A percentile compares a stretch with the other conserved stretches of the same genome.
Evolutionary conservation across 2,113 vertebrate genomes (phyloP).

Genomic region (Leucopternis melanops): DNA sequence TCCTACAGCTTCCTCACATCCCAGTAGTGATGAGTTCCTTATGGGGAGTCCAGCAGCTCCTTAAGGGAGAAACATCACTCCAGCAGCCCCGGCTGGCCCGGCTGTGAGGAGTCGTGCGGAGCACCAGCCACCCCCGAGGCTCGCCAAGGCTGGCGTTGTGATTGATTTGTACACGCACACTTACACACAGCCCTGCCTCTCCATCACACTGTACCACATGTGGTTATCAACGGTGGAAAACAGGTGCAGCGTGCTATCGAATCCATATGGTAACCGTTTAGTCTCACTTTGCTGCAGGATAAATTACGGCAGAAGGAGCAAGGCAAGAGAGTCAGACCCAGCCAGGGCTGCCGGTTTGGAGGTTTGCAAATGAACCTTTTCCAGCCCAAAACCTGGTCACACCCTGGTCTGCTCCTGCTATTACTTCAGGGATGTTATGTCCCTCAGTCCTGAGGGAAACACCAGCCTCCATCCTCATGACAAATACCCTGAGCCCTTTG

Average conservation of each 20-base stretch:
- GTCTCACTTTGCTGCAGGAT: not conserved
- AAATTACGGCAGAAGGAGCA: not conserved
- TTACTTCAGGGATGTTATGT: not conserved
- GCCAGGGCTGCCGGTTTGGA: not conserved
- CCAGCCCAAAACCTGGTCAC: not conserved
- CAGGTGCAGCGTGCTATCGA: not conserved
- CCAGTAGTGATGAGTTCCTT: too few relatives aligned
- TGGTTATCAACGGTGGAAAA: not conserved
- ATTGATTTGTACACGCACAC: not conserved
- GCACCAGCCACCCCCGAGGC: not conserved
- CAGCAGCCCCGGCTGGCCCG: not conserved
- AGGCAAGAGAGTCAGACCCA: not conserved
- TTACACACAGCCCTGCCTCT: not conserved
- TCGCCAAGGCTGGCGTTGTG: not conserved
- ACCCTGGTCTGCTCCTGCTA: not conserved
- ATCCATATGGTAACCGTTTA: conserved; percentile 21
- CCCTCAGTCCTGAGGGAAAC: not conserved
- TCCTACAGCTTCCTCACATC: too few relatives aligned
- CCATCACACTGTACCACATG: not conserved
- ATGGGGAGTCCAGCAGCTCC: not conserved
- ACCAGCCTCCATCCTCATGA: not conserved
- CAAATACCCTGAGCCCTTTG: not conserved
- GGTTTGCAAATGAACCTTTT: not conserved
- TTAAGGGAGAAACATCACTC: not conserved
- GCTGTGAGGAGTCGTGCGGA: fast-evolving